Percentiles rank a stretch among this genome's conserved stretches.
These are phyloP conservation scores for Ctenodactylus gundi DNA, from an alignment of 2,113 vertebrate genomes.

Conservation along the genomic window DNA sequence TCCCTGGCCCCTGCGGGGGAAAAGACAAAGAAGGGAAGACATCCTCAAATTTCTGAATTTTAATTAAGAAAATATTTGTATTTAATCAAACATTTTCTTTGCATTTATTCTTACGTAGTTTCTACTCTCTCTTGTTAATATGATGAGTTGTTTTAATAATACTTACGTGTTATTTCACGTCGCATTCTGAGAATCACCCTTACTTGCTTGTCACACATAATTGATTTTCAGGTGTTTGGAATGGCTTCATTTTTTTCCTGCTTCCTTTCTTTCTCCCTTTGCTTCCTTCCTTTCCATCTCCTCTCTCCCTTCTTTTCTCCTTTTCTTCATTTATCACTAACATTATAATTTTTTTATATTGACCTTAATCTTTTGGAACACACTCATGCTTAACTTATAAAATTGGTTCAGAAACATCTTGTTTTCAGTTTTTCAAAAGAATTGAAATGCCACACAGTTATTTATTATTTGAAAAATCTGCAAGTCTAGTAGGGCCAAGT, in stretches of 20 bases:
- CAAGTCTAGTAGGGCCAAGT: neutral
- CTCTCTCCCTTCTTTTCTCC: neutral
- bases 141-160: neutral
- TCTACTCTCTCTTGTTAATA: neutral
- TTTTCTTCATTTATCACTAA: neutral
- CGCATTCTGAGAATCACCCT: neutral
- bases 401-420: neutral
- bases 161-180: neutral
- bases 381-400: neutral
- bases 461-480: neutral
- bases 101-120: neutral
- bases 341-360: neutral
- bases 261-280: neutral
- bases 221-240: slow-evolving; percentile 16
- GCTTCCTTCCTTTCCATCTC: neutral
- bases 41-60: neutral
- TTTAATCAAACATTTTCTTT: neutral
- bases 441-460: neutral
- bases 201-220: neutral
- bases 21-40: no score
- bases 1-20: no score
- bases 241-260: neutral
- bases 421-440: neutral
- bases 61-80: slow-evolving; percentile 22
- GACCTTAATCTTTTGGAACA: neutral